Evolutionary conservation across 2,113 vertebrate species (phyloP), one percentile per base, ranked within the genome.

Genomic region (Onychostoma macrolepis): DNA sequence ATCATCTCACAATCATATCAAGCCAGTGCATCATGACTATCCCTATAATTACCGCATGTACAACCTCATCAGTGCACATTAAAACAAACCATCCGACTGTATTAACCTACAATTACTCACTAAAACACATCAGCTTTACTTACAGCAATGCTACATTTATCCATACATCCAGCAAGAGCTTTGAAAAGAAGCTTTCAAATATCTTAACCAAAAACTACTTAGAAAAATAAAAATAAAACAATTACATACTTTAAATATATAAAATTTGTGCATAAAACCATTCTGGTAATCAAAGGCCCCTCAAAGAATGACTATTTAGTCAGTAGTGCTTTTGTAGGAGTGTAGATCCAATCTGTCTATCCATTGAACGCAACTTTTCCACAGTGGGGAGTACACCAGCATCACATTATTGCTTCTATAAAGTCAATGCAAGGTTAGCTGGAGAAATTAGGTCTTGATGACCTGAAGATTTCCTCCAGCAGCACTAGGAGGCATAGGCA

Each of bases 391-490:
- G 56, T 67, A 82, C n/a, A 67, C 45, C 74, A 33, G 48, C 30
- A 28, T 53, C 43, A 76, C 72, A 87, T 83, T 87, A 72, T 45
- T 58, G 30, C 74, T 33, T 45, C 41, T 74, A 84, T 19, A 71
- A 71, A 63, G 67, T 45, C 80, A n/a, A 58, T 28, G 4, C 38
- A 81, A 69, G 56, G 41, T 17, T 81, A 41, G 2, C 9, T n/a
- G 30, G 67, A 33, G 9, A 3, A 26, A 75, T 71, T 84, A 94
- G 30, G 91, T 2, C 83, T 94, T 96, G 89, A 90, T 88, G 11
- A 95, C 91, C 88, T 95, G 94, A 91, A 93, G 93, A 91, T 95
- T 96, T 77, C 94, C 95, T 56, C 94, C 94, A 0, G 91, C 94
- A 6, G 93, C 93, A 30, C 92, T 94, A 4, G 95, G 94, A 13